These are phyloP conservation scores for Cinclus mexicanus DNA, from an alignment of 2,113 vertebrate species.

Conservation along the genomic window DNA sequence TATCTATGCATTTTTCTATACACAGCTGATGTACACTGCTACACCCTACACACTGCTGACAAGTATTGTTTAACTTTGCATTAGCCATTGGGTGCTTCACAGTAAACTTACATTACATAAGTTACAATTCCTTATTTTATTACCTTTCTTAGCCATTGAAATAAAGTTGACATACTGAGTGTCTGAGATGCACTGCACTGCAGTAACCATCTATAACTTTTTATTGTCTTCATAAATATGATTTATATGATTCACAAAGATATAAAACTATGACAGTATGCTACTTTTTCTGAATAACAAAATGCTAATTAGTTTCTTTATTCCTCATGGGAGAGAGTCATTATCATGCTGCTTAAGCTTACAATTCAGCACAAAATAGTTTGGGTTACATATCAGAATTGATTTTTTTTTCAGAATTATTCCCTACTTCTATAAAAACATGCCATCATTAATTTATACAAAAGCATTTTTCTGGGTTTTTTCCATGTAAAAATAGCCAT, in stretches of 20 bases:
- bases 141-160: constrained; percentile 29
- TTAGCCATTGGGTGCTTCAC: not conserved
- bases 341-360: not conserved
- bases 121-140: constrained; percentile 41
- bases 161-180: constrained; percentile 49
- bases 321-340: not conserved
- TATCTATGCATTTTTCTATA: not conserved
- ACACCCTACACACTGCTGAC: not conserved
- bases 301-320: not conserved
- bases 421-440: not conserved
- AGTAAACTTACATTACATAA: not conserved
- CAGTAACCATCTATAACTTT: constrained; percentile 56
- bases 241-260: constrained; percentile 55
- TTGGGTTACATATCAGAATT: not conserved
- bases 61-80: not conserved
- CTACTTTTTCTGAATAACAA: not conserved
- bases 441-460: not conserved
- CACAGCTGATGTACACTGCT: not conserved
- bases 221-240: constrained; percentile 64
- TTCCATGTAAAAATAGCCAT: not conserved
- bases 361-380: not conserved
- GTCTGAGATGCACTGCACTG: constrained; percentile 11
- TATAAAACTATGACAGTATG: not conserved
- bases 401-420: not conserved
- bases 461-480: fast-evolving